These are phyloP conservation scores for Agrotis segetum DNA, from an alignment of 2,888 invertebrate genomes.

Conservation along the genomic window DNA sequence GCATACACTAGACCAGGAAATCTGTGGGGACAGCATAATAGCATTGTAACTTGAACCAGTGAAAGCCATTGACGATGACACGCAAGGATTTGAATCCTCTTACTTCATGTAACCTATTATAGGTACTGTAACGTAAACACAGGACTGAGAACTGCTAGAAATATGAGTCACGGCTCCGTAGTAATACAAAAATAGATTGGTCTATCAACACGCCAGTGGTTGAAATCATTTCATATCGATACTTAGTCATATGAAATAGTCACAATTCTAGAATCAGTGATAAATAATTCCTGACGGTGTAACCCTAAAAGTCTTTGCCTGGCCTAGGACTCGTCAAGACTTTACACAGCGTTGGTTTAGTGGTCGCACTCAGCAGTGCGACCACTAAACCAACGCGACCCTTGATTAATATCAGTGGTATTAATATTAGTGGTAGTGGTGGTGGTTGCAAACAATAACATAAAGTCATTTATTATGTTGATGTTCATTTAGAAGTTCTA, in stretches of 20 bases:
- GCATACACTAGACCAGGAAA: neutral
- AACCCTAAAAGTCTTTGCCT: too few relatives aligned
- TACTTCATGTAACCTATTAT: neutral
- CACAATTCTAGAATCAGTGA: neutral
- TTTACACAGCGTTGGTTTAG: too few relatives aligned
- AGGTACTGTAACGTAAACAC: neutral
- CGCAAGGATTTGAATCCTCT: neutral
- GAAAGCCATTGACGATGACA: constrained; percentile 3
- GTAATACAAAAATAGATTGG: neutral
- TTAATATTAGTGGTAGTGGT: too few relatives aligned
- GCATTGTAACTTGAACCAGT: constrained; percentile 4
- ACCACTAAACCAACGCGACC: too few relatives aligned
- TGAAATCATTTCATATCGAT: too few relatives aligned
- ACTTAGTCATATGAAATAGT: too few relatives aligned
- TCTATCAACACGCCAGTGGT: neutral
- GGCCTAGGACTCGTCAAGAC: too few relatives aligned
- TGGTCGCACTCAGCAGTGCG: too few relatives aligned
- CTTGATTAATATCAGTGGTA: neutral
- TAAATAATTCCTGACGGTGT: too few relatives aligned
- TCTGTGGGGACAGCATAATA: constrained; percentile 7
- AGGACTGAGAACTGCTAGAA: too few relatives aligned
- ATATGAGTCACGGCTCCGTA: neutral
- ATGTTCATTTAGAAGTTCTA: constrained; percentile 21
- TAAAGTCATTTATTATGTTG: constrained; percentile 6
- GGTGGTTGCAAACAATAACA: constrained; percentile 12